Percentiles rank a stretch among this genome's conserved stretches.
phyloP scores from a whole-genome alignment of 2,113 vertebrate genomes.

The Pelusios castaneus region DNA sequence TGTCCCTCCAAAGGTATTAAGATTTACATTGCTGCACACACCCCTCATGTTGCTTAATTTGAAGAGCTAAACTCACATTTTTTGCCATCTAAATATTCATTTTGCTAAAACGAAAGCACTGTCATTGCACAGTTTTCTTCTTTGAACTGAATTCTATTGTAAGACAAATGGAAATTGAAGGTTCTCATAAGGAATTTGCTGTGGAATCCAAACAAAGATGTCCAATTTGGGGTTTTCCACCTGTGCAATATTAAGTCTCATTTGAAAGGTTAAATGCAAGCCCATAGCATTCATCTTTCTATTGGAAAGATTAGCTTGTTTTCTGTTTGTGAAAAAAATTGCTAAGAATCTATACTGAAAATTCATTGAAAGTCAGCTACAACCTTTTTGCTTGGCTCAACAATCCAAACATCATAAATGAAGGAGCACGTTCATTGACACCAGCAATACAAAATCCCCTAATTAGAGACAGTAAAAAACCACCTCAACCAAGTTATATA shows the following conservation, averaged over 20 bases:
- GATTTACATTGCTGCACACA: too few species aligned
- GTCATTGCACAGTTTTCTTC: background rate
- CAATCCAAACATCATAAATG: background rate
- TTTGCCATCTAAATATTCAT: background rate
- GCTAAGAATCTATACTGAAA: background rate
- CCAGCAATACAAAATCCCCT: background rate
- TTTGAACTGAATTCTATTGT: background rate
- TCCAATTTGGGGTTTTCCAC: background rate
- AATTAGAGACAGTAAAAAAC: background rate
- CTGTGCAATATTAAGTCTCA: background rate
- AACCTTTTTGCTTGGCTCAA: background rate
- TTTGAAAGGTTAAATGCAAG: background rate
- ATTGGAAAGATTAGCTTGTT: background rate
- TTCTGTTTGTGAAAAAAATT: background rate
- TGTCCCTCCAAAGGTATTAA: too few species aligned
- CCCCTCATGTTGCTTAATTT: background rate
- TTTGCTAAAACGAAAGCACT: background rate
- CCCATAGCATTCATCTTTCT: background rate
- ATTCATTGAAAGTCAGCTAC: background rate
- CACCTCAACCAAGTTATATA: background rate
- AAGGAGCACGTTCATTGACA: background rate
- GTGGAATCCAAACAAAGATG: background rate
- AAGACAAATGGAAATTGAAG: background rate
- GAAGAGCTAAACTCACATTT: background rate
- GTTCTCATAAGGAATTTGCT: background rate